Evolutionary conservation across 2,888 invertebrate species (phyloP), one percentile per base, ranked within the genome.

Genomic region (Formica aserva): DNA sequence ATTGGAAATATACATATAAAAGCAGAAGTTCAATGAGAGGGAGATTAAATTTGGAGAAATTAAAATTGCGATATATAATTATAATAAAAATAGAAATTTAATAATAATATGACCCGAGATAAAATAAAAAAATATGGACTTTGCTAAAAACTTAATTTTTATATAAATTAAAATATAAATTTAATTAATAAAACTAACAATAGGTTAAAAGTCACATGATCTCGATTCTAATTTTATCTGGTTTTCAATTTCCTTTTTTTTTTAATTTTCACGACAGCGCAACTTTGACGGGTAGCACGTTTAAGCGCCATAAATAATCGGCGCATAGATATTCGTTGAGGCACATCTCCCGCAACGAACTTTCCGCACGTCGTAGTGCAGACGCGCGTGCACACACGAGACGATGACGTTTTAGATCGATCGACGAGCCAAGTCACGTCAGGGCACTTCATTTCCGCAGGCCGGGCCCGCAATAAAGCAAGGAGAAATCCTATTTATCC

Each of bases 371-470:
- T 67, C 55, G 66, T 52, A 29, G 29, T 57, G 80, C 60, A 66
- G 13, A 22, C 38, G 65, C 78, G 57, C 48, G 22, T 63, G 35
- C 76, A 32, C 18, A 5, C 38, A 0, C 65, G 72, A 66, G 52
- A 62, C 41, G 62, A 8, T 8, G 60, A 29, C 60, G 60, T 55
- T 26, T 74, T 26, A 75, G 55, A 75, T 82, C 84, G 84, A 84
- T 74, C 75, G 62, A 15, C 62, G 60, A 48, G 63, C 74, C 84
- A 57, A 74, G 82, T 84, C 84, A 82, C 82, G 81, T 75, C 52
- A 71, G 55, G 32, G 75, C 75, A 82, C 82, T 81, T 82, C 69
- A 84, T 84, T 84, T 81, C 81, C 82, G 75, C 18, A 60, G 63
- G 32, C 69, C 26, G 84, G 66, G 55, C 57, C 63, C 55, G 75